Conservation (phyloP, 2,888 invertebrate genomes). For the Nymphalis polychloros region DNA sequence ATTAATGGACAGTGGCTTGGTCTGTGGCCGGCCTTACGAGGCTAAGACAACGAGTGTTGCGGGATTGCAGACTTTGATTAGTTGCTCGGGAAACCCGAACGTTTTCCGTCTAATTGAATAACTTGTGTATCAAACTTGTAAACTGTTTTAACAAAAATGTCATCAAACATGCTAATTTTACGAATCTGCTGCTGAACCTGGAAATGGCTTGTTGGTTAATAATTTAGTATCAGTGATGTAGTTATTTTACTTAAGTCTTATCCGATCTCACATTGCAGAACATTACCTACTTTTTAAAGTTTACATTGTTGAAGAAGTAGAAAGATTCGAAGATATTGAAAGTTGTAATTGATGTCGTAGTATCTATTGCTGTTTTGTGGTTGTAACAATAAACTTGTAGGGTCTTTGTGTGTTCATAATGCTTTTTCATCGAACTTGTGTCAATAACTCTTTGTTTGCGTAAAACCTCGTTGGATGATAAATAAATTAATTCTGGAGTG, state of each 20-base stretch:
- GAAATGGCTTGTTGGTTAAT: background rate
- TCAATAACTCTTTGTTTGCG: constrained; percentile 16
- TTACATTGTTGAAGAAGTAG: background rate
- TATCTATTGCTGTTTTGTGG: background rate
- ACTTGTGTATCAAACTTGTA: constrained; percentile 8
- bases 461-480: constrained; percentile 12
- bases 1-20: constrained; percentile 31
- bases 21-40: constrained; percentile 23
- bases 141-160: background rate
- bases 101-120: constrained; percentile 27
- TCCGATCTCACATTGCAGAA: background rate
- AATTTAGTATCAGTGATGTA: background rate
- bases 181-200: background rate
- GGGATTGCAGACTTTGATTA: constrained; percentile 21
- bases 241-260: background rate
- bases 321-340: background rate
- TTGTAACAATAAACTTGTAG: constrained; percentile 4
- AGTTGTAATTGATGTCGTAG: background rate
- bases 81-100: constrained; percentile 16
- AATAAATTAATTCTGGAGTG: constrained; percentile 17
- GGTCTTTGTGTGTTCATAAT: background rate
- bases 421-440: constrained; percentile 8
- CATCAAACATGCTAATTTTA: background rate
- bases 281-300: background rate
- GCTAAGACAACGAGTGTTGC: constrained; percentile 17